These are phyloP conservation scores for Nothoprocta perdicaria DNA, from an alignment of 2,113 vertebrate species.

Conservation along the genomic window DNA sequence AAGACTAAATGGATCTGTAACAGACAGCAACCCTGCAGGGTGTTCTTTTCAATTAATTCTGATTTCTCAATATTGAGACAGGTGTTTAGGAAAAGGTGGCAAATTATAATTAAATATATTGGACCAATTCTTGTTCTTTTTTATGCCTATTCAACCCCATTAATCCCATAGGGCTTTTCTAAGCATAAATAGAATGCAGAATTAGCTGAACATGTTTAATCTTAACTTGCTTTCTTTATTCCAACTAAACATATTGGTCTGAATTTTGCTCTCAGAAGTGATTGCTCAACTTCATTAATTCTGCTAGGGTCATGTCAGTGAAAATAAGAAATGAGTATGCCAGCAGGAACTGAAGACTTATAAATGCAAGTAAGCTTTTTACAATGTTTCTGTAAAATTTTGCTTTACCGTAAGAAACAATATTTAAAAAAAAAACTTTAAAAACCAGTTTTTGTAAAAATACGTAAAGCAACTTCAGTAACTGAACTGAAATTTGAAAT, in stretches of 20 bases:
- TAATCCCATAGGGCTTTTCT: neutral
- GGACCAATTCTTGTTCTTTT: neutral
- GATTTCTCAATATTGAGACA: neutral
- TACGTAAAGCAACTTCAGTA: neutral
- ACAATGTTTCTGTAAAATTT: neutral
- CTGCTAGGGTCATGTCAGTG: neutral
- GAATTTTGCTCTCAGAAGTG: neutral
- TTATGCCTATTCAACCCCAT: neutral
- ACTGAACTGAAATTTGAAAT: neutral
- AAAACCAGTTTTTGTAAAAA: neutral
- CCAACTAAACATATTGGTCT: accelerated
- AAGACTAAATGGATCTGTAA: neutral
- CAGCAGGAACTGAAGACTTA: neutral
- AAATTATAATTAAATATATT: neutral
- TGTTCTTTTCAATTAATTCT: neutral
- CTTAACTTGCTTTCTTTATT: neutral
- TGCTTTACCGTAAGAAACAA: neutral
- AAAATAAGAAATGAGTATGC: neutral
- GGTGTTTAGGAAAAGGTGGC: neutral
- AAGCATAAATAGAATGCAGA: neutral
- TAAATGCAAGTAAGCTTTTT: neutral
- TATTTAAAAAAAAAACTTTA: neutral
- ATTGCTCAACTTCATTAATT: neutral
- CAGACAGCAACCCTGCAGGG: neutral
- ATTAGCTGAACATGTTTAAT: neutral